Evolutionary conservation across 2,797 vertebrate species (phyloP), one percentile per base, ranked within the genome.

Genomic region (Syngnathus rostellatus): DNA sequence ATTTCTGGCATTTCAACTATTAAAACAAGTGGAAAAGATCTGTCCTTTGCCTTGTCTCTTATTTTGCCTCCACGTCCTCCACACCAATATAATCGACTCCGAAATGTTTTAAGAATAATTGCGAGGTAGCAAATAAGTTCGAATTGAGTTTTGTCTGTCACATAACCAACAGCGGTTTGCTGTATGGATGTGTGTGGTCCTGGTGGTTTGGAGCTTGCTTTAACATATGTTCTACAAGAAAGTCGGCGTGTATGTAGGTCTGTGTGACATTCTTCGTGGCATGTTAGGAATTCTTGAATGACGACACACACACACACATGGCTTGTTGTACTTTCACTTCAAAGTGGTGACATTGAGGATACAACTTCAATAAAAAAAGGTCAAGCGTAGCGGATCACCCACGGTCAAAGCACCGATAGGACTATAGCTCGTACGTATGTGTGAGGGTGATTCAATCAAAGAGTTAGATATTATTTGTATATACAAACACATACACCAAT

Each of bases 281-380:
- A 85, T 82, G 72, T 72, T 53, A 79, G 73, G 73, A 82, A 83
- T 83, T 73, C 62, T 51, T 41, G 58, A 65, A 38, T 38, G 23
- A 64, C 66, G 41, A 43, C 54, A 68, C 41, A 67, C 38, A 60
- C 38, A 60, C 65, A 63, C 61, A 76, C 63, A 60, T 70, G 80
- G 68, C 23, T 8, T 59, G 63, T 66, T 77, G 66, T 84, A 74
- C 65, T 58, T 62, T 66, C 67, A 72, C 80, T 84, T 85, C 82
- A 88, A 88, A 87, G 81, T 72, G 70, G 48, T 81, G 81, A 85
- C 85, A 82, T 81, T 79, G 84, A 64, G 68, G 80, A 67, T 74
- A 70, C 40, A 1, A 64, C 80, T 78, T 86, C 79, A 86, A 69
- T 72, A 60, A 68, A 41, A 31, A 31, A 58, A 77, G 84, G 83